Conservation (phyloP, 1,140 invertebrate genomes). For the Procambarus clarkii region DNA sequence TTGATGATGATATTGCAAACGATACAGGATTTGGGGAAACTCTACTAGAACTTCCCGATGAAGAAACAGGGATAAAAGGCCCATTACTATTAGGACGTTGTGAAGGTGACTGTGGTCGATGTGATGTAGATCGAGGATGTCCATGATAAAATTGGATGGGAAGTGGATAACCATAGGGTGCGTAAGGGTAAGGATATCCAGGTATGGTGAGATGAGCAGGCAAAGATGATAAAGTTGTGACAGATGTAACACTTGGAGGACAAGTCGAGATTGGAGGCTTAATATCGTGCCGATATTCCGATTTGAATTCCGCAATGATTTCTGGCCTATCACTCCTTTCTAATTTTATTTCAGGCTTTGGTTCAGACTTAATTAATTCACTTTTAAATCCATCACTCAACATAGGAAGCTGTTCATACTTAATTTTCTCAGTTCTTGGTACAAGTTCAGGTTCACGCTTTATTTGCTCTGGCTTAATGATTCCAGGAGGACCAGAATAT, state of each 20-base stretch:
- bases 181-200: slow-evolving; percentile 74
- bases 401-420: slow-evolving; percentile 33
- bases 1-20: slow-evolving; percentile 78
- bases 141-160: slow-evolving; percentile 75
- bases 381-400: slow-evolving; percentile 51
- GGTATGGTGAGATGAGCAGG: slow-evolving; percentile 74
- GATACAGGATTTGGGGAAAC: slow-evolving; percentile 75
- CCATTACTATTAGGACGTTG: slow-evolving; percentile 74
- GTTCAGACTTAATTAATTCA: slow-evolving; percentile 55
- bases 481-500: slow-evolving; percentile 8
- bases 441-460: slow-evolving; percentile 47
- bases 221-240: slow-evolving; percentile 66
- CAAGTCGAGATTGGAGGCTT: slow-evolving; percentile 10
- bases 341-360: slow-evolving; percentile 63
- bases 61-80: slow-evolving; percentile 75
- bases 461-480: slow-evolving; percentile 57
- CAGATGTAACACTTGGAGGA: slow-evolving; percentile 42
- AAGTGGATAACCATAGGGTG: slow-evolving; percentile 76
- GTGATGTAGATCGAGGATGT: slow-evolving; percentile 68
- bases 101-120: slow-evolving; percentile 75
- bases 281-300: slow-evolving; percentile 56
- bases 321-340: slow-evolving; percentile 70
- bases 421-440: slow-evolving; percentile 49
- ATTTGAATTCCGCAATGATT: slow-evolving; percentile 72
- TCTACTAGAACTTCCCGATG: slow-evolving; percentile 74